Percentiles rank a stretch among this genome's conserved stretches.
phyloP scores from a whole-genome alignment of 2,797 vertebrate genomes.

The Ctenopoma kingsleyae region DNA sequence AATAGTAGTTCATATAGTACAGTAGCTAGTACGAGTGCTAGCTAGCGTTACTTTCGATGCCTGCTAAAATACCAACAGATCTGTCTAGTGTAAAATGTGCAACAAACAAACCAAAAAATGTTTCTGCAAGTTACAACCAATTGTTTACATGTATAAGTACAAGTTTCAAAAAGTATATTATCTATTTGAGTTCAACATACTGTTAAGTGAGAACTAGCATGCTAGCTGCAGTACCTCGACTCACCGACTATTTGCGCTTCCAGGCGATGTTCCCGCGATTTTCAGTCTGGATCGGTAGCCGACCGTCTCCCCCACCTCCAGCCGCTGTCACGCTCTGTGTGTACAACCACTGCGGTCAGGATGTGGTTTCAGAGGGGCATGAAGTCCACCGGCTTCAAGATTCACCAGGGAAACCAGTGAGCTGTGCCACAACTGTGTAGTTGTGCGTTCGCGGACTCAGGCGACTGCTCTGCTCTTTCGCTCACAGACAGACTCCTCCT shows the following conservation, averaged over 20 bases:
- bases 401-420: conserved; percentile 34
- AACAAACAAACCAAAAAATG: background rate
- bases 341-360: background rate
- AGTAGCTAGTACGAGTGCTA: background rate
- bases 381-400: conserved; percentile 3
- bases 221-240: conserved; percentile 73
- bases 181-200: background rate
- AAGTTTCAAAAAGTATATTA: fast-evolving
- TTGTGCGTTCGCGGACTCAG: conserved; percentile 23
- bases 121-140: background rate
- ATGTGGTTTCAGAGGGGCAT: background rate
- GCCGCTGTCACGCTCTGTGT: conserved; percentile 1
- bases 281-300: conserved; percentile 5
- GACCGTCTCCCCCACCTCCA: conserved; percentile 3
- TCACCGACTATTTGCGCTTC: conserved; percentile 61
- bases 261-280: conserved; percentile 60
- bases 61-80: background rate
- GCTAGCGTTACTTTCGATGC: background rate
- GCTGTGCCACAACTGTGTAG: conserved; percentile 23
- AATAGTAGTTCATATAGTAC: too few relatives aligned
- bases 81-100: background rate
- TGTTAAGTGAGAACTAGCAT: conserved; percentile 31
- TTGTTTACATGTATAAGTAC: background rate
- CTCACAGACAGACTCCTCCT: conserved; percentile 72
- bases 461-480: conserved; percentile 15